Evolutionary conservation across 2,797 vertebrate genomes (phyloP).

Genomic region (Uromys caudimaculatus): DNA sequence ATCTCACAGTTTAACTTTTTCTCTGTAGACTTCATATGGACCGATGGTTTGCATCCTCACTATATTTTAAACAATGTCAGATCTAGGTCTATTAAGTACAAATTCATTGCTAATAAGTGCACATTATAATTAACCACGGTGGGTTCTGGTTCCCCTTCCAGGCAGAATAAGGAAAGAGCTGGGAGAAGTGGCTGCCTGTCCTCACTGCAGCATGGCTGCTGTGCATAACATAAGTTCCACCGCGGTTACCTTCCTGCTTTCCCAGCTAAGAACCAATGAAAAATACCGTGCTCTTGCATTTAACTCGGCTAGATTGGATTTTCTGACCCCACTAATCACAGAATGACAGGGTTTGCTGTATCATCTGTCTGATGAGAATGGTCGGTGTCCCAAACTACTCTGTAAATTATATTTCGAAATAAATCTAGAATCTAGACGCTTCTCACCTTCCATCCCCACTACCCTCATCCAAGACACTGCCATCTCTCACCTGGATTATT

Average conservation of each 20-base stretch:
- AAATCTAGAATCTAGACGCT: not conserved
- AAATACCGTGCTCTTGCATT: not conserved
- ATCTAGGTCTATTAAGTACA: not conserved
- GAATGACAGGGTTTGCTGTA: not conserved
- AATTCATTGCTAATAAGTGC: not conserved
- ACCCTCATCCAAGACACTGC: not conserved
- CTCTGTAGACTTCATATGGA: not conserved
- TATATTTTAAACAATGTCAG: not conserved
- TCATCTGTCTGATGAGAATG: slow-evolving; percentile 6
- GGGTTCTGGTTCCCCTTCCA: not conserved
- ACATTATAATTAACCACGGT: not conserved
- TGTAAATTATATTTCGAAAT: slow-evolving; percentile 37
- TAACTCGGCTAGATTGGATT: not conserved
- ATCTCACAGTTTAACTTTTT: not conserved
- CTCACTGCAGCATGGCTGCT: not conserved
- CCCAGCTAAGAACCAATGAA: slow-evolving; percentile 11
- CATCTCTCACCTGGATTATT: not conserved
- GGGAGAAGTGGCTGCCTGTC: not conserved
- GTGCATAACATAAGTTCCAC: not conserved
- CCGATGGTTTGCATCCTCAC: not conserved
- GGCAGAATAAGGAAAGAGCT: not conserved
- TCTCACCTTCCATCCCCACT: not conserved
- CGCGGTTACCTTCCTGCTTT: not conserved
- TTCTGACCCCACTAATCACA: not conserved
- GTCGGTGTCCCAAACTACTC: slow-evolving; percentile 15